Evolutionary conservation across 2,797 vertebrate genomes (phyloP).

Genomic region (Todus mexicanus): DNA sequence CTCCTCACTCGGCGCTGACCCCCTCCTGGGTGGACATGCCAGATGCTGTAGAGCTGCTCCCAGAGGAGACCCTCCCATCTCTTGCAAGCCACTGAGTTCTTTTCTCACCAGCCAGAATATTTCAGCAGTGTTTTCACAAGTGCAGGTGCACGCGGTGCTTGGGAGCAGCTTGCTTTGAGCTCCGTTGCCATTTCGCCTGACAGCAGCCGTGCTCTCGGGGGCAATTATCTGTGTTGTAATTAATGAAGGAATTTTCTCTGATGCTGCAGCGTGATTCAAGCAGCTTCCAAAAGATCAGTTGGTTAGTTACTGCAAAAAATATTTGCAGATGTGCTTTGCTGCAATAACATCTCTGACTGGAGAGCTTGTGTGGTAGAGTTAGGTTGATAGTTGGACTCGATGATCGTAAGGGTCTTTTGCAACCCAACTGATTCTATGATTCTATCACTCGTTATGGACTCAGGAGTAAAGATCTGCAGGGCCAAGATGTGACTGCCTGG

Average conservation of each 20-base stretch:
- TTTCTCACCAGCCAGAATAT: not conserved
- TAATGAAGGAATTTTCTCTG: constrained; percentile 17
- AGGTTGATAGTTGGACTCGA: not conserved
- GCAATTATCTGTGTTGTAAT: not conserved
- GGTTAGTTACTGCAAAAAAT: not conserved
- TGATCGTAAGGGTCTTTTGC: not conserved
- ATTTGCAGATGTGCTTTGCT: constrained; percentile 33
- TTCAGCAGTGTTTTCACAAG: not conserved
- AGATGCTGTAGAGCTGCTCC: not conserved
- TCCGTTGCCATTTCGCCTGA: not conserved
- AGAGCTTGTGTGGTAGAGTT: not conserved
- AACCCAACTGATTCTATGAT: not conserved
- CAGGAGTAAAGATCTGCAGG: not conserved
- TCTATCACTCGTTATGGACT: not conserved
- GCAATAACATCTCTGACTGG: not conserved
- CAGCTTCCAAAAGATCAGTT: not conserved
- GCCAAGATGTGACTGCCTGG: not conserved
- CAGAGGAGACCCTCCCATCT: not conserved
- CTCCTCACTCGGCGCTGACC: not conserved
- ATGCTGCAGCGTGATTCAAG: not conserved
- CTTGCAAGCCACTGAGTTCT: not conserved
- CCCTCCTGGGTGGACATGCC: not conserved
- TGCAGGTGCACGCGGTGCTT: not conserved
- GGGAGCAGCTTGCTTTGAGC: not conserved
- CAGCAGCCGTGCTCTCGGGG: not conserved